Base-by-base conservation (phyloP, 2,888 invertebrate genomes). In the Chaetogeoica ovagalla region DNA sequence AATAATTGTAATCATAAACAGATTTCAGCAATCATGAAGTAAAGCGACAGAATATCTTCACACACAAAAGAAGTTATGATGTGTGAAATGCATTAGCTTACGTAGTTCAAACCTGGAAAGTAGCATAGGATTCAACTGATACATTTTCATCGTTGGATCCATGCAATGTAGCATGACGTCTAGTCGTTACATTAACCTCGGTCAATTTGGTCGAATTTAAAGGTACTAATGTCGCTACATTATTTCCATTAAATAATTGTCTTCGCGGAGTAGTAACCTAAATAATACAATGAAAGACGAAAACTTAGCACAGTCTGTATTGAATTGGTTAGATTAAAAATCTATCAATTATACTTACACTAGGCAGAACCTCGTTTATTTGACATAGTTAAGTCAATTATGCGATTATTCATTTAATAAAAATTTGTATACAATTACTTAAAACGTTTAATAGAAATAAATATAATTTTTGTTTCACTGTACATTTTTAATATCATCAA, bases 71-170 rank as follows among this genome's bases (percentile, higher is more conserved):
- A 71, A 71, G 57, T 63, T 30, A 43, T 21, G 37, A 37, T 52
- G 77, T 71, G 79, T 65, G 79, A 57, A 79, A 79, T 62, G 79
- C 62, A 79, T 63, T 79, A 71, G 55, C 79, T 79, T 62, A 79
- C 79, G 2, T 57, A 75, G 30, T 63, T 82, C 81, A 65, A 71
- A 82, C 82, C 82, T 82, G 82, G 66, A 82, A 82, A 15, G 74
- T 82, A 19, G 82, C 74, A 62, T 82, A 82, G 4, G 82, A 82
- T 60, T 77, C 81, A 37, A 82, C 81, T 6, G 82, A 82, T 59
- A 19, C 59, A 81, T 82, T 82, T 43, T 81, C 82, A 43, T 81
- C 77, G 57, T 74, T 74, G 15, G 74, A 79, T n/a, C 74, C 63
- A 39, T 39, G 70, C 1, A 23, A 55, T 39, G 15, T 55, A 17